These are phyloP conservation scores for Drosophila subquinaria DNA, from an alignment of 2,888 invertebrate genomes.

Conservation along the genomic window DNA sequence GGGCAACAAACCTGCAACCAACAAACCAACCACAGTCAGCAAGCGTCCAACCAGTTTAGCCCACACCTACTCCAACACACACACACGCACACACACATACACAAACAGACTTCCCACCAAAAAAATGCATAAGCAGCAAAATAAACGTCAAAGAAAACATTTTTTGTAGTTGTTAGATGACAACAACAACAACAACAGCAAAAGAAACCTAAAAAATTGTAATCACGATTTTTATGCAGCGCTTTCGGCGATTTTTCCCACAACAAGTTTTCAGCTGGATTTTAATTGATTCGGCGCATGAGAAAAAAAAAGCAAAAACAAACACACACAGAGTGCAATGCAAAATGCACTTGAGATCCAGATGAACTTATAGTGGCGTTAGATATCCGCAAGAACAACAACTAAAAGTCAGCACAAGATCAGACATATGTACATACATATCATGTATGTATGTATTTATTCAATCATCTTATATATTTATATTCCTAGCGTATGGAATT, in stretches of 20 bases:
- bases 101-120: constrained; percentile 61
- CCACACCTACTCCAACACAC: constrained; percentile 70
- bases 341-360: constrained; percentile 73
- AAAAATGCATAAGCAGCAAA: constrained; percentile 64
- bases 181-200: constrained; percentile 32
- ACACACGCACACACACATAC: constrained; percentile 27
- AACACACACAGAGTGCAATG: constrained; percentile 27
- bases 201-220: constrained; percentile 43
- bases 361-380: constrained; percentile 72
- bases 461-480: neutral
- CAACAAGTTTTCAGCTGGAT: constrained; percentile 67
- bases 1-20: constrained; percentile 41
- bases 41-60: constrained; percentile 72
- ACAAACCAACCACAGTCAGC: constrained; percentile 13
- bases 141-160: constrained; percentile 70
- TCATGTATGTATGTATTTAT: neutral
- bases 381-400: constrained; percentile 51
- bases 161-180: constrained; percentile 61
- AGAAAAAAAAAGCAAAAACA: constrained; percentile 52
- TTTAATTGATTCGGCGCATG: constrained; percentile 77
- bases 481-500: constrained; percentile 32
- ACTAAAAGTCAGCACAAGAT: constrained; percentile 41
- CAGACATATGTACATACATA: neutral
- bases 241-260: constrained; percentile 77
- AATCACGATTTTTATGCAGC: constrained; percentile 77